phyloP scores from a whole-genome alignment of 2,113 vertebrate genomes.

The Tupaia chinensis region DNA sequence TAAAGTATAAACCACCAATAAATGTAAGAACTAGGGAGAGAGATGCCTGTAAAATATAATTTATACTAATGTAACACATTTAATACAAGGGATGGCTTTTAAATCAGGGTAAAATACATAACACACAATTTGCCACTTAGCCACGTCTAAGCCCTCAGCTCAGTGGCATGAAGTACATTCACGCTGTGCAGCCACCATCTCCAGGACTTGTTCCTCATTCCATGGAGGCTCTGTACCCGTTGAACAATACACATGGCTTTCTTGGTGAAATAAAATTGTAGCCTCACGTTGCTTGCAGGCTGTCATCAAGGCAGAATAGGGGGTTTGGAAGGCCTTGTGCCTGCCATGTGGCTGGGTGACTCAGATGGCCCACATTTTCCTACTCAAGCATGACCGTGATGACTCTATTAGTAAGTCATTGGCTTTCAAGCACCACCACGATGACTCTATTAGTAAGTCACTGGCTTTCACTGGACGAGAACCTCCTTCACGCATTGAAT shows the following conservation, averaged over 20 bases:
- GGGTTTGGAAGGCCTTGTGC: accelerated
- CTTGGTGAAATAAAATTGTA: background rate
- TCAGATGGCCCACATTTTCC: accelerated
- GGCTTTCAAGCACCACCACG: background rate
- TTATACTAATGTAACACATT: background rate
- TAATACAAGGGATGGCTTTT: background rate
- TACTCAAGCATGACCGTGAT: background rate
- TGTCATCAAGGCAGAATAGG: background rate
- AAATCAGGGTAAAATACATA: background rate
- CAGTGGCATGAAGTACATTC: background rate
- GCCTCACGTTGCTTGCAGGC: accelerated
- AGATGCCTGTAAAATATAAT: background rate
- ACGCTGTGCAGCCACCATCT: accelerated
- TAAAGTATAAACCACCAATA: background rate
- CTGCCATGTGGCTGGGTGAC: background rate
- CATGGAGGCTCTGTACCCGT: no score
- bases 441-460: background rate
- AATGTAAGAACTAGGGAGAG: background rate
- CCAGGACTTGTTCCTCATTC: no score
- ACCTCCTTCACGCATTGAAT: accelerated
- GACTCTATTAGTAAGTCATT: background rate
- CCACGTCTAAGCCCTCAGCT: background rate
- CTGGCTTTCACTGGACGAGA: accelerated
- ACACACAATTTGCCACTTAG: background rate
- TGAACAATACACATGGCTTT: accelerated